These are phyloP conservation scores for Numida meleagris DNA, from an alignment of 2,113 vertebrate genomes.

Conservation along the genomic window DNA sequence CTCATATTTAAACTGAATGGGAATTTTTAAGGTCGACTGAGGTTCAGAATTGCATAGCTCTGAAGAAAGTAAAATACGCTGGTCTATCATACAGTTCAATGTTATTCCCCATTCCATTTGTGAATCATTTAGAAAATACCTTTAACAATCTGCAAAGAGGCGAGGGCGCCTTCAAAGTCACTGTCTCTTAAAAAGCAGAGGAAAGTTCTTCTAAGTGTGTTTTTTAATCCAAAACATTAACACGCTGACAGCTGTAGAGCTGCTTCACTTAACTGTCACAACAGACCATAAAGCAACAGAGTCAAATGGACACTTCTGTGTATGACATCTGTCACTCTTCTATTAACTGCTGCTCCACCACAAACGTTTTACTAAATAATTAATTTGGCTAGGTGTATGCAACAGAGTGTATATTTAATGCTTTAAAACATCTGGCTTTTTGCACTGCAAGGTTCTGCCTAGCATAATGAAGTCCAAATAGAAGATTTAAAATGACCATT, in stretches of 20 bases:
- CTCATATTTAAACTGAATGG: neutral
- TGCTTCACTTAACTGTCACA: slow-evolving; percentile 47
- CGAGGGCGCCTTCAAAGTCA: neutral
- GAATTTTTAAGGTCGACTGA: neutral
- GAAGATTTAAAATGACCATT: slow-evolving; percentile 17
- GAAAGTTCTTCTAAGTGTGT: slow-evolving; percentile 56
- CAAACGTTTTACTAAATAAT: slow-evolving; percentile 50
- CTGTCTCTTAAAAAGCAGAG: slow-evolving; percentile 34
- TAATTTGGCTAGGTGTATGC: slow-evolving; percentile 61
- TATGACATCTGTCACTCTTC: slow-evolving; percentile 57
- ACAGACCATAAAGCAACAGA: slow-evolving; percentile 15
- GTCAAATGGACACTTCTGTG: slow-evolving; percentile 45
- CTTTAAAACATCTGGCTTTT: slow-evolving; percentile 71
- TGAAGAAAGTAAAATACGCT: neutral
- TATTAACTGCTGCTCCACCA: neutral
- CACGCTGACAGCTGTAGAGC: slow-evolving; percentile 8
- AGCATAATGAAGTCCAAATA: slow-evolving; percentile 18
- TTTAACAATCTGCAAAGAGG: neutral
- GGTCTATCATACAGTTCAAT: neutral
- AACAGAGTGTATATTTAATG: slow-evolving; percentile 14
- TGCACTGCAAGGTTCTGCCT: slow-evolving; percentile 12
- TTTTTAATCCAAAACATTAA: slow-evolving; percentile 31
- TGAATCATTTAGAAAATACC: neutral
- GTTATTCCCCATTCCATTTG: neutral
- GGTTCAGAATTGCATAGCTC: neutral